Percentiles rank a stretch among this genome's conserved stretches.
These are phyloP conservation scores for Burhinus bistriatus DNA, from an alignment of 2,113 vertebrate species.

Conservation along the genomic window DNA sequence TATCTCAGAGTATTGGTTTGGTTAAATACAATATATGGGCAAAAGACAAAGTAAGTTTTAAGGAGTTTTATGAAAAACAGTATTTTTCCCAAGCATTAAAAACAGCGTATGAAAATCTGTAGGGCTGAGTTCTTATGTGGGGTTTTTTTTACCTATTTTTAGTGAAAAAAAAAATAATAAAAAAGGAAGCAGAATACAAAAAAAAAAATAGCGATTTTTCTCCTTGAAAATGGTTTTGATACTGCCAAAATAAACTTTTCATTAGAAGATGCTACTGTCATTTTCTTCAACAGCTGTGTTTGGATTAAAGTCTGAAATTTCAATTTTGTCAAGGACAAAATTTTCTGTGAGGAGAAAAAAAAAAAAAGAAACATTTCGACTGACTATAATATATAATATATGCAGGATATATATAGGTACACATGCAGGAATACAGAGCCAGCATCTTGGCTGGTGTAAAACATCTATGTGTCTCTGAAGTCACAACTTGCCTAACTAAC, in stretches of 20 bases:
- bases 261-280: conserved; percentile 15
- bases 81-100: not conserved
- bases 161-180: not conserved
- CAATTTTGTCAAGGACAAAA: conserved; percentile 6
- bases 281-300: conserved; percentile 21
- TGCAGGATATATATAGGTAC: conserved; percentile 60
- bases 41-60: conserved; percentile 6
- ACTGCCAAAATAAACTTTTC: conserved; percentile 15
- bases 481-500: conserved; percentile 34
- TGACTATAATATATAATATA: conserved; percentile 57
- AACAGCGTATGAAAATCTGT: not conserved
- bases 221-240: not conserved
- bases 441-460: conserved; percentile 23
- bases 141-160: not conserved
- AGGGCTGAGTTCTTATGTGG: not conserved
- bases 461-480: conserved; percentile 34
- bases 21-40: not conserved
- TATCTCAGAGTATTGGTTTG: not conserved
- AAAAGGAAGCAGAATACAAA: not conserved
- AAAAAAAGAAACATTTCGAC: not conserved
- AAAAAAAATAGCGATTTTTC: not conserved
- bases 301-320: conserved; percentile 21
- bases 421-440: conserved; percentile 62
- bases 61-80: not conserved
- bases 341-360: not conserved